These are phyloP conservation scores for Nomada hirtipes DNA, from an alignment of 2,888 invertebrate species.

Conservation along the genomic window DNA sequence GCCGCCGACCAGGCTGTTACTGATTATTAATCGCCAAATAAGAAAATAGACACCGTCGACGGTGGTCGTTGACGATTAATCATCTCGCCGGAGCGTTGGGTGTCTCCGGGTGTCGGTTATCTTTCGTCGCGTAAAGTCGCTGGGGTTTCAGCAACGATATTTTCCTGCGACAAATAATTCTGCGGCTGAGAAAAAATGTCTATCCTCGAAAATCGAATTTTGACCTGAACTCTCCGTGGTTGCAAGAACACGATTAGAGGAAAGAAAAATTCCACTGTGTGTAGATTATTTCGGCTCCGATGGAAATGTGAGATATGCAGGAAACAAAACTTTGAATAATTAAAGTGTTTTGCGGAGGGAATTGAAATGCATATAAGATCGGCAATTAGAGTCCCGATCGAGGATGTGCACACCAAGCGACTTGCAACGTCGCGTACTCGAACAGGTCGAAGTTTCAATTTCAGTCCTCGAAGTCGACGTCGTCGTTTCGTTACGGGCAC, in stretches of 20 bases:
- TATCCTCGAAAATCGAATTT: too few species aligned
- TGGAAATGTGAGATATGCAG: too few species aligned
- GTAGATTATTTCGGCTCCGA: too few species aligned
- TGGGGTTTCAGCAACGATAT: neutral
- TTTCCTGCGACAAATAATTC: neutral
- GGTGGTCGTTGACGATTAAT: constrained; percentile 17
- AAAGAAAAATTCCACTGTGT: too few species aligned
- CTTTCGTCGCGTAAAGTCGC: neutral
- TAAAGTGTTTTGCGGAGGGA: neutral
- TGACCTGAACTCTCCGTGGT: too few species aligned
- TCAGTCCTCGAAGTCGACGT: constrained; percentile 24
- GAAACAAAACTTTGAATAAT: too few species aligned
- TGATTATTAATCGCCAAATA: constrained; percentile 32
- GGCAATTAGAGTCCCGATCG: constrained; percentile 21
- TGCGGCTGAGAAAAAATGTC: neutral
- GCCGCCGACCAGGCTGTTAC: neutral
- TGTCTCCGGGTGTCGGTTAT: constrained; percentile 10
- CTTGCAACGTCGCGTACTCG: constrained; percentile 14
- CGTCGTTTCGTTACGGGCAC: constrained; percentile 48
- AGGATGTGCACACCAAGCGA: neutral
- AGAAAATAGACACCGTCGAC: constrained; percentile 27
- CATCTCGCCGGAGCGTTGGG: neutral
- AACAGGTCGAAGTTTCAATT: constrained; percentile 59
- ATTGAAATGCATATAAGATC: constrained; percentile 21
- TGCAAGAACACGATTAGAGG: too few species aligned